A percentile compares a stretch with the other conserved stretches of the same genome.
Evolutionary conservation across 2,888 invertebrate genomes (phyloP).

Genomic region (Caenorhabditis uteleia): DNA sequence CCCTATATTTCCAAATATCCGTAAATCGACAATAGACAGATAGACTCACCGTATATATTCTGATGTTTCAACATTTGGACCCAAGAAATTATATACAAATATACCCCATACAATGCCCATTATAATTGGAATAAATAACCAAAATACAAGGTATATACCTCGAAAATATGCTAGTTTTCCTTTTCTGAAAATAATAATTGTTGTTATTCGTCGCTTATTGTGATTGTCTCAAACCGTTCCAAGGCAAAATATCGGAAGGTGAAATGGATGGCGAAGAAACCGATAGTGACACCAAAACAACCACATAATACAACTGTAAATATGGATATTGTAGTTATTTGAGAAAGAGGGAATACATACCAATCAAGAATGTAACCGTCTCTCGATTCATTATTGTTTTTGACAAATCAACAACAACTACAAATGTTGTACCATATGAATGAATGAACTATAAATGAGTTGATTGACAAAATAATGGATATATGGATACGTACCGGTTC

Average conservation of each 20-base stretch:
- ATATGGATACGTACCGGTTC: not conserved
- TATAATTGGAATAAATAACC: slow-evolving; percentile 6
- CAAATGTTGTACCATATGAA: not conserved
- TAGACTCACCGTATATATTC: too few species aligned
- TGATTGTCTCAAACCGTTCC: slow-evolving; percentile 6
- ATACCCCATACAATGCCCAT: not conserved
- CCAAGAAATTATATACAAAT: not conserved
- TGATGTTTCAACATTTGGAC: not conserved
- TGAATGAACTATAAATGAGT: not conserved
- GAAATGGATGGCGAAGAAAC: slow-evolving; percentile 2
- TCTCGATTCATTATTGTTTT: too few species aligned
- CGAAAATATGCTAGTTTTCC: slow-evolving; percentile 13
- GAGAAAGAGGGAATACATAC: too few species aligned
- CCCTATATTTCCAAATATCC: too few species aligned
- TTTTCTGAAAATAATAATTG: slow-evolving; percentile 9
- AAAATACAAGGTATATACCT: not conserved
- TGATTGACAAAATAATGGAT: not conserved
- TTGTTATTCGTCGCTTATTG: not conserved
- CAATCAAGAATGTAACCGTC: too few species aligned
- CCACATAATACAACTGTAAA: not conserved
- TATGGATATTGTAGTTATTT: not conserved
- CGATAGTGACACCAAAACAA: slow-evolving; percentile 6
- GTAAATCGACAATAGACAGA: too few species aligned
- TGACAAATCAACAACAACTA: not conserved
- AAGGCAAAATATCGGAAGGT: slow-evolving; percentile 9